Evolutionary conservation across 1,140 invertebrate species (phyloP), one percentile per base, ranked within the genome.

Genomic region (Hyles vespertilio): DNA sequence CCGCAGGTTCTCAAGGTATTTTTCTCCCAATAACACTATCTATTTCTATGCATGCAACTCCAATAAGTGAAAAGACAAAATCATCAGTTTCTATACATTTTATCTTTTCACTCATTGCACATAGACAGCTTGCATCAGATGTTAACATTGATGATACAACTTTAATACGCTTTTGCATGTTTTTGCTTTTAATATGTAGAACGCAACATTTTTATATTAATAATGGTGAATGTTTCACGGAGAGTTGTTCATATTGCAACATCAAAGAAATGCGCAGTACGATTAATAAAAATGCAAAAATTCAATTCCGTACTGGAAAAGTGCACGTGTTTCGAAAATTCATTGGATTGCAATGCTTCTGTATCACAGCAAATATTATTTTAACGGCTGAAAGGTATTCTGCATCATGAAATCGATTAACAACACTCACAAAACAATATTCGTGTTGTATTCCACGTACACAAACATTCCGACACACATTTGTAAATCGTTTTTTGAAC

Each of bases 1-100:
- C 79, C 67, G 77, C 90, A 94, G 93, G 93, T 94, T 91, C 92
- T 94, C 90, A 94, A 94, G 93, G 93, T 94, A 94, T 80, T 85
- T 80, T 65, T 91, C 67, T 87, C 87, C 85, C 87, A 83, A 81
- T 87, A 82, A 81, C 70, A 83, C 77, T 78, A 72, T 79, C 74
- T 80, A 61, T 69, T 80, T 88, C 77, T 84, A 70, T 84, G 85
- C 84, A 87, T 89, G 84, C 54, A 62, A 59, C 69, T 74, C 58
- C 69, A 55, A 58, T 51, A 40, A 60, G 69, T 71, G 65, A 59
- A 67, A 67, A 69, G 60, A 51, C n/a, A 72, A 66, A 46, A 55
- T 45, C 44, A 49, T 53, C 32, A 12, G 3, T 4, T 9, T 3
- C 51, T 45, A 49, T 12, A 63, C 10, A 46, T 63, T 69, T 71